Evolutionary conservation across 1,140 invertebrate species (phyloP), one percentile per base, ranked within the genome.

Genomic region (Bilobella aurantiaca): DNA sequence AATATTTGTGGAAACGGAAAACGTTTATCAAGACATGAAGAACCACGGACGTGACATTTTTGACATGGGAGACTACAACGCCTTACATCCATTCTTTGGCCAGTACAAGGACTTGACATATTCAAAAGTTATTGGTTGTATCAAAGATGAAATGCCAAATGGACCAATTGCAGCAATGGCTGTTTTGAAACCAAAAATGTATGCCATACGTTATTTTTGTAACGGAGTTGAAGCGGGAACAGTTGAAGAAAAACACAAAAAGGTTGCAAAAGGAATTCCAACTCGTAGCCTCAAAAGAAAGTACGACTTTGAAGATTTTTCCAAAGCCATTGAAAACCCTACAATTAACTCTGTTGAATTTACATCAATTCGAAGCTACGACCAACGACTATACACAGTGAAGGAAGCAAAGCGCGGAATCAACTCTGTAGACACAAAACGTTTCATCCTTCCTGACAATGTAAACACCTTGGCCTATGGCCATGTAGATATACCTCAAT

Each of bases 11-110:
- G 12, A 64, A 42, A 37, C 46, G 23, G 42, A 64, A 37, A 47
- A 68, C 30, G n/a, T 64, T n/a, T 64, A 62, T n/a, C 32, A 53
- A 34, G 58, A 68, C 21, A n/a, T 59, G 12, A 23, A 62, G 34
- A 30, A 30, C 0, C 1, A 49, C 37, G 23, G 31, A 34, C 2
- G 31, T 1, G 30, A 63, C 30, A 23, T 53, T 53, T 53, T 53
- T 53, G 49, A 53, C 25, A 14, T 53, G 49, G 25, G 49, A 12
- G 49, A 53, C 23, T 53, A 16, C 23, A 23, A 53, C 25, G 14
- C 49, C 5, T 18, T 5, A 12, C 49, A 53, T 23, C 49, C 49
- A 5, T 53, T 16, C 25, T 53, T 53, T 53, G 49, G 49, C 14
- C 8, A 23, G 3, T 53, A 16, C 49, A 5, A 53, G 14, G 5